Evolutionary conservation across 2,888 invertebrate genomes (phyloP), one percentile per base, ranked within the genome.

Genomic region (Mycalesis mineus): DNA sequence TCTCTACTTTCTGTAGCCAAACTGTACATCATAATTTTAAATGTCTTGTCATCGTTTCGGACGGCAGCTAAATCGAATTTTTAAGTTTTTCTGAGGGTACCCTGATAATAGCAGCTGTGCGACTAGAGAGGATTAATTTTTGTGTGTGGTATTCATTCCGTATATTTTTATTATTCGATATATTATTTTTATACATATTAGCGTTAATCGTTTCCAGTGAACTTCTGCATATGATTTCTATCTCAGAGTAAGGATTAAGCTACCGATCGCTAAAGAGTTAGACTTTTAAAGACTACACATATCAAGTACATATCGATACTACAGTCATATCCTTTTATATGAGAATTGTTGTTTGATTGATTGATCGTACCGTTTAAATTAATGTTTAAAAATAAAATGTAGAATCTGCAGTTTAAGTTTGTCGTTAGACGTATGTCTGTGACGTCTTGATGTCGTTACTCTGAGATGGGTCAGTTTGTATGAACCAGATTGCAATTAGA

Each of bases 71-170:
- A 28, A 14, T 55, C 39, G 44, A 55, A 52, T 54, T 42, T 52
- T 42, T 52, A 42, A 40, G 28, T 31, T 52, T 54, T 50, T 59
- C 54, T 49, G 51, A 57, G 51, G 51, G 47, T 61, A 47, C 41
- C 51, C 57, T 33, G 41, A 37, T 33, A 50, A 54, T 47, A 51
- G 39, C 14, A 47, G 52, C 51, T 53, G 57, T 63, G 58, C 56
- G 75, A 75, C 74, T 73, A 74, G 82, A 85, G 83, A 84, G 82
- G 82, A 75, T 75, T 72, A 22, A 75, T 80, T 84, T 82, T n/a
- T n/a, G n/a, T 82, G 86, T 88, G 88, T 88, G 88, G 84, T 88
- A 87, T 88, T 86, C 88, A 85, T 88, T 86, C 85, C 84, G 83
- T 82, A 76, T 82, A 76, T 76, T 72, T 75, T 73, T 74, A 70